A percentile compares a stretch with the other conserved stretches of the same genome.
Conservation (phyloP, 2,797 vertebrate species). For the Champsocephalus gunnari region DNA sequence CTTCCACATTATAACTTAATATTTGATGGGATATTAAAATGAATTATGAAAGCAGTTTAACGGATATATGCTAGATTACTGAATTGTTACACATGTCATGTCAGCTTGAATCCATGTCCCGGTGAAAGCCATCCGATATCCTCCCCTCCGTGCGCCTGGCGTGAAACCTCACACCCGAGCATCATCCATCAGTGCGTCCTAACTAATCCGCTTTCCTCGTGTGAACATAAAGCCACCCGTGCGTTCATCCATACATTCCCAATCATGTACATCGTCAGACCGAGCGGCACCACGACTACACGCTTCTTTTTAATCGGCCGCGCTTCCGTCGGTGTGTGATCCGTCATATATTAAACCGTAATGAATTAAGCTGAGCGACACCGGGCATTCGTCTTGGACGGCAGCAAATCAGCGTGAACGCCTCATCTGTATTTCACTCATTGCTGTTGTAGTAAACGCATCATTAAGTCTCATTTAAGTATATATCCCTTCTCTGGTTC, state of each 20-base stretch:
- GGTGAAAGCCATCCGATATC: constrained; percentile 2
- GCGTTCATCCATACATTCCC: constrained; percentile 5
- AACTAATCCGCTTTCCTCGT: constrained; percentile 24
- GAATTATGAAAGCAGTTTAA: no score
- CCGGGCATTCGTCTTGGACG: not conserved
- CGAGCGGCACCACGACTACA: not conserved
- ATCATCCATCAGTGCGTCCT: not conserved
- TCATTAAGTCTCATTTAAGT: no score
- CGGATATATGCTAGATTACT: no score
- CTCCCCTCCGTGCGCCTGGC: not conserved
- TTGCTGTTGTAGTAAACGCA: not conserved
- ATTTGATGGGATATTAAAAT: no score
- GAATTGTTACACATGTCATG: no score
- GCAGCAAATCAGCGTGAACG: not conserved
- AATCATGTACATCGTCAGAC: constrained; percentile 9
- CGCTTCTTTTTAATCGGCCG: not conserved
- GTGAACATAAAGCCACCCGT: constrained; percentile 7
- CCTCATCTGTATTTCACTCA: not conserved
- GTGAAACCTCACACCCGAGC: not conserved
- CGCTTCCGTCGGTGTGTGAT: not conserved
- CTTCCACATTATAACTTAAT: no score
- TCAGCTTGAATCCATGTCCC: no score
- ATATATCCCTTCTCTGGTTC: not conserved
- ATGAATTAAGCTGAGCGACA: not conserved
- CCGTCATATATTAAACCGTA: not conserved